These are phyloP conservation scores for Ctenoplectra terminalis DNA, from an alignment of 1,140 invertebrate genomes.

Conservation along the genomic window DNA sequence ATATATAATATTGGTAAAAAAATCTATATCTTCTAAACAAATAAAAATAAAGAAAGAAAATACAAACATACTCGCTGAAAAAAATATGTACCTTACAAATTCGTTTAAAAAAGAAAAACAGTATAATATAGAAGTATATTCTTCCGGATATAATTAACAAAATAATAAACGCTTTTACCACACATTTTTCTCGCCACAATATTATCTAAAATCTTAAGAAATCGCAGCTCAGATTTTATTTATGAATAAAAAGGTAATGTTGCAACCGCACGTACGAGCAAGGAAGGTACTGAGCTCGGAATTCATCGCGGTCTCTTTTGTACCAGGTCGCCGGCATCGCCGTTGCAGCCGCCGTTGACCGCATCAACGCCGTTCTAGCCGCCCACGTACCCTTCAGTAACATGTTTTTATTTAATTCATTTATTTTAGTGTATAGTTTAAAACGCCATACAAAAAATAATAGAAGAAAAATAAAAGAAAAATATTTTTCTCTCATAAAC, in stretches of 20 bases:
- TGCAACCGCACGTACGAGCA: slow-evolving; percentile 14
- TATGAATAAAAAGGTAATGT: slow-evolving; percentile 6
- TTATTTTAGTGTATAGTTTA: slow-evolving; percentile 30
- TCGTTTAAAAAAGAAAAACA: too few relatives aligned
- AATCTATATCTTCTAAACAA: too few relatives aligned
- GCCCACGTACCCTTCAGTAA: background rate
- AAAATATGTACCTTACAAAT: background rate
- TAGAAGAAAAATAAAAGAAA: too few relatives aligned
- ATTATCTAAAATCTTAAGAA: background rate
- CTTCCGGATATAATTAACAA: background rate
- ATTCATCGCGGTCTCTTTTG: slow-evolving; percentile 52
- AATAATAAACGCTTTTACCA: background rate
- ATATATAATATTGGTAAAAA: too few relatives aligned
- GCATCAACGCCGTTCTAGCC: slow-evolving; percentile 4
- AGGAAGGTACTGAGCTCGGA: slow-evolving; percentile 37
- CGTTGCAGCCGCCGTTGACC: slow-evolving; percentile 39
- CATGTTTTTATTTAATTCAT: slow-evolving; percentile 7
- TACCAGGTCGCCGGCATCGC: slow-evolving; percentile 52
- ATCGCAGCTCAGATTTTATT: background rate
- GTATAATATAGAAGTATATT: background rate
- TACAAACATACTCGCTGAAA: too few relatives aligned
- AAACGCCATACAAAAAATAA: too few relatives aligned
- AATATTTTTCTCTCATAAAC: too few relatives aligned
- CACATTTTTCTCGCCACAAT: background rate
- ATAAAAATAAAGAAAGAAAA: too few relatives aligned